Evolutionary conservation across 1,140 invertebrate genomes (phyloP), one percentile per base, ranked within the genome.

Genomic region (Papilio helenus): DNA sequence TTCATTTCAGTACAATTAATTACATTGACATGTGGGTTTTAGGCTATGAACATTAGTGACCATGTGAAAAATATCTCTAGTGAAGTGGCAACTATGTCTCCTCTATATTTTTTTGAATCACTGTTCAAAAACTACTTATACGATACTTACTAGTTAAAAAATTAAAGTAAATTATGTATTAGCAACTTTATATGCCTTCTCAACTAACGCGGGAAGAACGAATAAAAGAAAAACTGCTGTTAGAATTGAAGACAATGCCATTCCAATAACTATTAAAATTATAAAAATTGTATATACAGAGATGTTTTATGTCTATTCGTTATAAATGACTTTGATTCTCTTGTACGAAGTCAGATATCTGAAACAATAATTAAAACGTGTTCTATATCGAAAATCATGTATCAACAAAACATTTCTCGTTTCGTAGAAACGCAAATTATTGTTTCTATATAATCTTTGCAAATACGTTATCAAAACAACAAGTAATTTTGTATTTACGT

Each of bases 321-420:
- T 26, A 23, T 76, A 46, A 8, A 39, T 39, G 34, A 29, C 29
- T 73, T 72, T 44, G 29, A 23, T 42, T 42, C 20, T 58, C 76
- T 23, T 77, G 51, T 20, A 65, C 74, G 74, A 16, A 65, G 76
- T 20, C 55, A 46, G 55, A 65, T n/a, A 77, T 77, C 76, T 77
- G 76, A 77, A 77, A 77, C 76, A 77, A 77, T 44, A 77, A 77
- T 76, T 76, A 49, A 76, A 49, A 76, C 49, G 42, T 49, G 55
- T 74, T 51, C 72, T 42, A 18, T 51, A 74, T 29, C 5, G 3
- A 29, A 29, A 16, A 74, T 49, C 7, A 49, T 74, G 51, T 16
- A 29, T 29, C 5, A 34, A 58, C 9, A n/a, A 39, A 76, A 58
- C n/a, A 14, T 23, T 49, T 34, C 34, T 55, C 12, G 58, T 23